Evolutionary conservation across 2,113 vertebrate species (phyloP), one percentile per base, ranked within the genome.

Genomic region (Mirounga angustirostris): DNA sequence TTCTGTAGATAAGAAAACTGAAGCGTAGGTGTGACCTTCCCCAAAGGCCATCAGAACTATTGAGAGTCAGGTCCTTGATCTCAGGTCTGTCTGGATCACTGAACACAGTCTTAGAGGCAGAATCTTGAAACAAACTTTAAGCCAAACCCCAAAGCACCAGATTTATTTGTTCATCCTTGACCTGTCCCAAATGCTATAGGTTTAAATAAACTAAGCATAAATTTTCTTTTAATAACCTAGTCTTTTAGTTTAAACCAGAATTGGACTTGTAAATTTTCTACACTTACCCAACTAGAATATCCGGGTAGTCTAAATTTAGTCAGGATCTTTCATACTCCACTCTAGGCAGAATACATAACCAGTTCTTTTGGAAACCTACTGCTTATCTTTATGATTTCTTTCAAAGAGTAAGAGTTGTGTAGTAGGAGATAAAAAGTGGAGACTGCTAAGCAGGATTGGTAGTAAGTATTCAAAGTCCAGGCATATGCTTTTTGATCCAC

Each of bases 101-200:
- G 71, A 81, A 50, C 65, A 88, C 22, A 69, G 0, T 56, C 52
- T 54, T 92, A 61, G 63, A 93, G 91, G 36, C 69, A 71, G 54
- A 12, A 19, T 74, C 78, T 89, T 90, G 76, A 96, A 93, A 87
- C 4, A 89, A 73, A 82, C 30, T 40, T 96, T 94, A 87, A 96
- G 87, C 69, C 36, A 78, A 59, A 54, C 24, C 46, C 56, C 89
- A n/a, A 93, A 40, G 28, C 28, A 84, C 28, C 84, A 91, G 21
- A 73, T 79, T 61, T 19, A 80, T 89, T 89, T 90, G 50, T 95
- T 95, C 22, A 52, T 54, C 15, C 33, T 91, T 95, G 15, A 82
- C 85, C 79, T 52, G 4, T 84, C 69, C 54, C 46, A 88, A 85
- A 80, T 85, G 79, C 63, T 97, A 56, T 84, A 88, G 28, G 40